Evolutionary conservation across 1,140 invertebrate species (phyloP).

Genomic region (Andricus grossulariae): DNA sequence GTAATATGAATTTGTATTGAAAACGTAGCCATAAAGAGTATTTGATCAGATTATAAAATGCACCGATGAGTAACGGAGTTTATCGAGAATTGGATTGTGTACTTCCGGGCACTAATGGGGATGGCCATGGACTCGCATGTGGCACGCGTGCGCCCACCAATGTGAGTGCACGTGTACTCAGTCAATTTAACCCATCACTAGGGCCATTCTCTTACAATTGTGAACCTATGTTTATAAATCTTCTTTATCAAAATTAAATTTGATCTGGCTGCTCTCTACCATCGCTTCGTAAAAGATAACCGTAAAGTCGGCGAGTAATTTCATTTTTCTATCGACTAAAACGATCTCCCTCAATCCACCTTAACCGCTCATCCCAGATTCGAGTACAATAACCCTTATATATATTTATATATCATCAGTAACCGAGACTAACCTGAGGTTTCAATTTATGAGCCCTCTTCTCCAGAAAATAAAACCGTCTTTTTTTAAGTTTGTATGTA

Average conservation of each 20-base stretch:
- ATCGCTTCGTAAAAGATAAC: slow-evolving; percentile 18
- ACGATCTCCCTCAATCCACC: slow-evolving; percentile 39
- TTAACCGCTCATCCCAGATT: slow-evolving; percentile 29
- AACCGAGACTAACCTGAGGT: too few species aligned
- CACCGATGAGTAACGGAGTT: slow-evolving; percentile 37
- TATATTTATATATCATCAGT: too few species aligned
- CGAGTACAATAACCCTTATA: too few species aligned
- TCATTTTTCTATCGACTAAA: slow-evolving; percentile 51
- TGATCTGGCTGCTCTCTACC: slow-evolving; percentile 34
- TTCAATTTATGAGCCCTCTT: too few species aligned
- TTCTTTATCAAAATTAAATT: slow-evolving; percentile 65
- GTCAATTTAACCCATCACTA: background rate
- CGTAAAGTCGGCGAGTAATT: slow-evolving; percentile 44
- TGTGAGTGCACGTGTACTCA: slow-evolving; percentile 34
- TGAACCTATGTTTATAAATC: slow-evolving; percentile 57
- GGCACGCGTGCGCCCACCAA: background rate
- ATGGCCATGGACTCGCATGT: slow-evolving; percentile 1
- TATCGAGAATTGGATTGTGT: slow-evolving; percentile 50
- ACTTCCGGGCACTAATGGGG: slow-evolving; percentile 48
- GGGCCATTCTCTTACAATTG: slow-evolving; percentile 27
- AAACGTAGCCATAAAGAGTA: background rate
- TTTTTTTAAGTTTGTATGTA: background rate
- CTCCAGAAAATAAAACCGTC: background rate
- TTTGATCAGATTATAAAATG: slow-evolving; percentile 33
- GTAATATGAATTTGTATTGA: background rate